These are phyloP conservation scores for Empidonax traillii DNA, from an alignment of 2,113 vertebrate genomes.

Conservation along the genomic window DNA sequence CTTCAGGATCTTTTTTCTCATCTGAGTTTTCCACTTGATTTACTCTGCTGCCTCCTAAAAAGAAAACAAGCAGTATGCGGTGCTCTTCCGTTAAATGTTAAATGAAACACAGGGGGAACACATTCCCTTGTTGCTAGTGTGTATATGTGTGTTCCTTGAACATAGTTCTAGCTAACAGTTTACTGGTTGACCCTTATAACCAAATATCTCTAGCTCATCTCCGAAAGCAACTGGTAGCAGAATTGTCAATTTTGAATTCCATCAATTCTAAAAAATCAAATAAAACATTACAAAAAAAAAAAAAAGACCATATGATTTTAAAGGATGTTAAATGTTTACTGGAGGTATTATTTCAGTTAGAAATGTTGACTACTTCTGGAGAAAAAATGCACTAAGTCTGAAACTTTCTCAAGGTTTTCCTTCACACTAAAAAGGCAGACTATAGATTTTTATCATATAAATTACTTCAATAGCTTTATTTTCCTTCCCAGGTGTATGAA, in stretches of 20 bases:
- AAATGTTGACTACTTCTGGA: neutral
- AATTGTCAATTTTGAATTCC: neutral
- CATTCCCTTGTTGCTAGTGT: neutral
- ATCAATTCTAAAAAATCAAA: neutral
- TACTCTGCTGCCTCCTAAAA: neutral
- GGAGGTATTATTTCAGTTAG: neutral
- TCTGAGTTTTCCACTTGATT: neutral
- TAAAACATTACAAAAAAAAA: neutral
- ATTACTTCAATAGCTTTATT: neutral
- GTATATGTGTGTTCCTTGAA: rapidly evolving
- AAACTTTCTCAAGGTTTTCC: neutral
- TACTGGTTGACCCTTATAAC: neutral
- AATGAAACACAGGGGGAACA: neutral
- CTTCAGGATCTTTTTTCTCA: neutral
- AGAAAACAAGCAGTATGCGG: neutral
- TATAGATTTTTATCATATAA: neutral
- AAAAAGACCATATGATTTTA: neutral
- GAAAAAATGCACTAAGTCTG: neutral
- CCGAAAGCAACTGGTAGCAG: neutral
- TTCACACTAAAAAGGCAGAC: neutral
- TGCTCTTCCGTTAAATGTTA: neutral
- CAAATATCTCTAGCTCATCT: neutral
- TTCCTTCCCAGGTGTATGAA: neutral
- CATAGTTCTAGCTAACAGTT: neutral
- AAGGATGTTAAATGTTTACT: neutral